Evolutionary conservation across 2,797 vertebrate genomes (phyloP).

Genomic region (Macroramphosus scolopax): DNA sequence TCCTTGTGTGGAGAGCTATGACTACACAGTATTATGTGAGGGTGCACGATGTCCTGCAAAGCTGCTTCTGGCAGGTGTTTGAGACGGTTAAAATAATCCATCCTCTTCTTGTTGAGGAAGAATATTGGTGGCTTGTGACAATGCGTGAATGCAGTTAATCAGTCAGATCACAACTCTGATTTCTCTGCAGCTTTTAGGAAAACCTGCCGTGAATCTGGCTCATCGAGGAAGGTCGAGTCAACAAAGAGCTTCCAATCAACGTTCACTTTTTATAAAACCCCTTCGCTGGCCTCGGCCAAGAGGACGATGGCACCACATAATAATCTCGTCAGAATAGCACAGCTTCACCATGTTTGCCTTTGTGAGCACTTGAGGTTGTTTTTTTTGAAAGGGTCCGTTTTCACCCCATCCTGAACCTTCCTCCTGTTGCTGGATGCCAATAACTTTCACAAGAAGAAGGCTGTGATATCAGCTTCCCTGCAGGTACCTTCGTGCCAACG

Average conservation of each 20-base stretch:
- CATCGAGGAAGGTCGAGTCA: too few relatives aligned
- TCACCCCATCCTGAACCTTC: slow-evolving; percentile 30
- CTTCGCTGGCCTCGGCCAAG: too few relatives aligned
- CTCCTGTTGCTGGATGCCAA: slow-evolving; percentile 68
- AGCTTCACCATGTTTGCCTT: slow-evolving; percentile 38
- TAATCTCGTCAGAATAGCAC: too few relatives aligned
- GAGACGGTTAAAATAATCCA: neutral
- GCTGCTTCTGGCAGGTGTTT: neutral
- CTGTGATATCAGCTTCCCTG: slow-evolving; percentile 8
- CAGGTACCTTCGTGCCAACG: slow-evolving; percentile 7
- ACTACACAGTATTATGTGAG: slow-evolving; percentile 13
- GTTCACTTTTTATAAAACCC: too few relatives aligned
- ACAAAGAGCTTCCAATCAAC: too few relatives aligned
- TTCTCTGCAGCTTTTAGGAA: slow-evolving; percentile 10
- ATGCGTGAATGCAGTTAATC: too few relatives aligned
- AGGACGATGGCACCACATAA: too few relatives aligned
- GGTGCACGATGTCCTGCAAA: neutral
- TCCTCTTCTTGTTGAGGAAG: too few relatives aligned
- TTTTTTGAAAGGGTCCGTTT: slow-evolving; percentile 34
- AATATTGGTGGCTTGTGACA: too few relatives aligned
- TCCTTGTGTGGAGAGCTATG: slow-evolving; percentile 10
- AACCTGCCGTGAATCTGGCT: slow-evolving; percentile 6
- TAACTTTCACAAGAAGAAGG: slow-evolving; percentile 23
- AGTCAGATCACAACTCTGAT: too few relatives aligned
- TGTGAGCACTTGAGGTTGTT: slow-evolving; percentile 37